phyloP scores from a whole-genome alignment of 2,113 vertebrate genomes.

The Danio rerio region GRCz12tu NC_133187.1:42519501-42520000 shows the following conservation, averaged over 20 bases:
- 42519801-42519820: background rate
- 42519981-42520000: background rate
- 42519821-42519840: constrained; percentile 25
- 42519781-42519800: constrained; percentile 42
- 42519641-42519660: constrained; percentile 47
- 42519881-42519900: constrained; percentile 16
- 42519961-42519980: background rate
- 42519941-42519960: background rate
- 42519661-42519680: constrained; percentile 56
- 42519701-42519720: constrained; percentile 13
- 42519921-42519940: background rate
- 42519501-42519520: constrained; percentile 45
- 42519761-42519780: constrained; percentile 64
- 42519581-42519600: constrained; percentile 71
- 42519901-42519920: constrained; percentile 15
- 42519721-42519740: background rate
- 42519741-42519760: constrained; percentile 44
- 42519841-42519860: background rate
- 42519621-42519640: constrained; percentile 56
- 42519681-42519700: background rate
- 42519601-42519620: constrained; percentile 57
- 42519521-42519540: constrained; percentile 34
- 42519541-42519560: background rate
- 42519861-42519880: background rate
- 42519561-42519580: constrained; percentile 50